These are phyloP conservation scores for Drosophila athabasca DNA, from an alignment of 1,140 invertebrate species.

Conservation along the genomic window DNA sequence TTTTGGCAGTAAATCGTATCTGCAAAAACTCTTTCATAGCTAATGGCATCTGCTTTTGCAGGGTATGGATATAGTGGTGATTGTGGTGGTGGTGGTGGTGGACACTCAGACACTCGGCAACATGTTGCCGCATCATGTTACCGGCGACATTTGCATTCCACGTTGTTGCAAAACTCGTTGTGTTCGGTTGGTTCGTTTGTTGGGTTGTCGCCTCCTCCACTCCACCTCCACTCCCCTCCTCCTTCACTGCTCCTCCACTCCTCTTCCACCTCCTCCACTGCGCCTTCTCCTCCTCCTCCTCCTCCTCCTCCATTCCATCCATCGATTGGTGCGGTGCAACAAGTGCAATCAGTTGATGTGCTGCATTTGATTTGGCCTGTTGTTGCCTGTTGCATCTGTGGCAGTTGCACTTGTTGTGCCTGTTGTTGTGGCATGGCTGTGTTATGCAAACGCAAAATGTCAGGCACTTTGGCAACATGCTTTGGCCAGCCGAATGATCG, in stretches of 20 bases:
- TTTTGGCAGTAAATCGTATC: too few species aligned
- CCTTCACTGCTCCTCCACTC: too few species aligned
- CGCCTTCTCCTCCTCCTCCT: too few species aligned
- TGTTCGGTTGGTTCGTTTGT: background rate
- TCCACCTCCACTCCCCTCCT: too few species aligned
- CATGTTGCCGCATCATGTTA: conserved; percentile 60
- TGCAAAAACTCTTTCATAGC: background rate
- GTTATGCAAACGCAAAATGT: conserved; percentile 79
- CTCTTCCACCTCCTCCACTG: too few species aligned
- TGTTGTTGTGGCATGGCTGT: conserved; percentile 36
- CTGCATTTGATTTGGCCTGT: conserved; percentile 71
- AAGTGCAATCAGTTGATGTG: conserved; percentile 77
- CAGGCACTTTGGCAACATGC: conserved; percentile 76
- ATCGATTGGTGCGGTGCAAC: conserved; percentile 57
- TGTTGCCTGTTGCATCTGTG: conserved; percentile 32
- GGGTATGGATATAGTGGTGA: background rate
- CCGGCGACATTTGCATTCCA: conserved; percentile 66
- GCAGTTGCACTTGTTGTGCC: conserved; percentile 33
- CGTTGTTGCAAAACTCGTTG: conserved; percentile 30
- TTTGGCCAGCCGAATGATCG: conserved; percentile 38
- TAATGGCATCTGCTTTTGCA: background rate
- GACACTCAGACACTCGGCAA: conserved; percentile 22
- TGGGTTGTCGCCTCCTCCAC: background rate
- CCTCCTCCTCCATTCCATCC: background rate
- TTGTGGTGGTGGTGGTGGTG: too few species aligned